phyloP scores from a whole-genome alignment of 1,140 invertebrate species.

The Sitodiplosis mosellana region DNA sequence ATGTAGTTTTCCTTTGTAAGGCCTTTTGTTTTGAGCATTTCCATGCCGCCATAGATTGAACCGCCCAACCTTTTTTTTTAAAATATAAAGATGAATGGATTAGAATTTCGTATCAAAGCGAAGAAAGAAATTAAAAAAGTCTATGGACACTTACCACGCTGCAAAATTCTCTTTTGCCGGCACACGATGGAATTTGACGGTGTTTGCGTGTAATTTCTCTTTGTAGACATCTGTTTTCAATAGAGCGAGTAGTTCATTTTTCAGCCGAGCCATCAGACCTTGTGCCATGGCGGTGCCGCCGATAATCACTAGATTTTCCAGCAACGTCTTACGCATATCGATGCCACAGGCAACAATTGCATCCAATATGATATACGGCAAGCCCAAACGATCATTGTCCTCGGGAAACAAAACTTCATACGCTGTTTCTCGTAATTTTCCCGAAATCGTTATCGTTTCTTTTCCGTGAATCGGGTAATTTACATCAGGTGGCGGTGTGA shows the following conservation, averaged over 20 bases:
- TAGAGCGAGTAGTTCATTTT: constrained; percentile 50
- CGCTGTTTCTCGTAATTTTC: constrained; percentile 52
- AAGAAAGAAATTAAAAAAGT: too few species aligned
- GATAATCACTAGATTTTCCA: constrained; percentile 65
- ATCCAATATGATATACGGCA: constrained; percentile 71
- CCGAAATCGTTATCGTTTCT: constrained; percentile 41
- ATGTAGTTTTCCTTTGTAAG: constrained; percentile 57
- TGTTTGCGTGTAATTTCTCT: constrained; percentile 38
- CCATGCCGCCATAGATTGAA: constrained; percentile 66
- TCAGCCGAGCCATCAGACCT: constrained; percentile 57
- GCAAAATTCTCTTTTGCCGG: constrained; percentile 71
- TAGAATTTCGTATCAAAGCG: too few species aligned
- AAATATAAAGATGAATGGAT: too few species aligned
- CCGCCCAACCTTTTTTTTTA: constrained; percentile 28
- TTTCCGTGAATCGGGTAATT: constrained; percentile 51
- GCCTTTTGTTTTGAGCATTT: constrained; percentile 51
- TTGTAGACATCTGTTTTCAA: constrained; percentile 42
- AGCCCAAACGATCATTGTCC: constrained; percentile 63
- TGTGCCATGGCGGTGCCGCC: constrained; percentile 68
- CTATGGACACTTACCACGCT: constrained; percentile 56
- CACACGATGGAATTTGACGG: constrained; percentile 58
- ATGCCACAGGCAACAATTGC: constrained; percentile 58
- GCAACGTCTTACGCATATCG: constrained; percentile 49
- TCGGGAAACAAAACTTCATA: constrained; percentile 71
- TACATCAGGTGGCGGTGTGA: constrained; percentile 35